phyloP scores from a whole-genome alignment of 2,888 invertebrate genomes.

The Suillia variegata region DNA sequence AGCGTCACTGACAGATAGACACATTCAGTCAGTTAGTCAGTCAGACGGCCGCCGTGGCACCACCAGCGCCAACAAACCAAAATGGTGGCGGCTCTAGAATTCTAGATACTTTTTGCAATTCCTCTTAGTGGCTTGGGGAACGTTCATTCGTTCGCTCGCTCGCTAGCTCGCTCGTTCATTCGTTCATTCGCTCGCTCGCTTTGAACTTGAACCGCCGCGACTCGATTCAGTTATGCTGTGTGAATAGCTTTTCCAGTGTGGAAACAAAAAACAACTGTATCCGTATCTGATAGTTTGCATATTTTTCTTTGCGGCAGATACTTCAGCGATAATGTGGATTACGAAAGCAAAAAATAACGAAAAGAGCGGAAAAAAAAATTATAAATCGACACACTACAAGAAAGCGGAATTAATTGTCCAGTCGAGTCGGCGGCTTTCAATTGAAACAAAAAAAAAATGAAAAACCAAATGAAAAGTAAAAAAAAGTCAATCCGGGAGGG shows the following conservation, averaged over 20 bases:
- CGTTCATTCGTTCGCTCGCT: too few relatives aligned
- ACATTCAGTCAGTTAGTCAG: too few relatives aligned
- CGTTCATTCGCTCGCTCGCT: too few relatives aligned
- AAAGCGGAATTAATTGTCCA: slow-evolving; percentile 3
- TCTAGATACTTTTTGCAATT: slow-evolving; percentile 9
- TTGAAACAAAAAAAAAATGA: too few relatives aligned
- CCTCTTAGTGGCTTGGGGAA: too few relatives aligned
- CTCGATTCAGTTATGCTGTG: neutral
- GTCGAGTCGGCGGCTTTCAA: neutral
- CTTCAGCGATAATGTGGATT: too few relatives aligned
- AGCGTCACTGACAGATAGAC: too few relatives aligned
- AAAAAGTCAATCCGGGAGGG: neutral
- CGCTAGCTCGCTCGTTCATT: too few relatives aligned
- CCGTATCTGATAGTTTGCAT: slow-evolving; percentile 13
- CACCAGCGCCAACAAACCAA: neutral
- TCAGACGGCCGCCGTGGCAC: too few relatives aligned
- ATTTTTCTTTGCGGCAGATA: neutral
- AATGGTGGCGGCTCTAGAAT: neutral
- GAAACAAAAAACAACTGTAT: neutral
- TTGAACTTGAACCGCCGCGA: slow-evolving; percentile 10
- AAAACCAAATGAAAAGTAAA: too few relatives aligned
- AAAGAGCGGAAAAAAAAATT: neutral
- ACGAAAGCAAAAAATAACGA: too few relatives aligned
- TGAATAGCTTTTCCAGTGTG: neutral
- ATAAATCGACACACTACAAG: neutral